A percentile compares a stretch with the other conserved stretches of the same genome.
phyloP scores from a whole-genome alignment of 2,888 invertebrate species.

The Agrotis puta region DNA sequence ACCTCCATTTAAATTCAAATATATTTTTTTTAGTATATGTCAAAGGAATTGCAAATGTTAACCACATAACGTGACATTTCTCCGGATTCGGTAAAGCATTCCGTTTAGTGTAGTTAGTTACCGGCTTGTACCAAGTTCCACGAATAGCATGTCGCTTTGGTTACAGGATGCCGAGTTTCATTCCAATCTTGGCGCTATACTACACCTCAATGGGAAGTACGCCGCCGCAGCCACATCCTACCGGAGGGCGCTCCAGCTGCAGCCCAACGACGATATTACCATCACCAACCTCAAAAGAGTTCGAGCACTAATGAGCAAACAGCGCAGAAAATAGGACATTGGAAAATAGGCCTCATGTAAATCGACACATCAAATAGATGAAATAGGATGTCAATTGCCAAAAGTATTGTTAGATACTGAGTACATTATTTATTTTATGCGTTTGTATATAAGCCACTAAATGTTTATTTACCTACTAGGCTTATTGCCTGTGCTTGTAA shows the following conservation, averaged over 20 bases:
- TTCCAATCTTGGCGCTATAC: constrained; percentile 98
- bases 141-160: constrained; percentile 57
- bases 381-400: constrained; percentile 87
- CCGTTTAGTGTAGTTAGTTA: constrained; percentile 32
- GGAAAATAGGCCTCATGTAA: constrained; percentile 54
- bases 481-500: constrained; percentile 60
- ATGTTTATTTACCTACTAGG: constrained; percentile 48
- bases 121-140: constrained; percentile 30
- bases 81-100: constrained; percentile 23
- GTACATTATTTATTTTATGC: constrained; percentile 67
- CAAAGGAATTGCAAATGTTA: constrained; percentile 25
- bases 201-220: constrained; percentile 98
- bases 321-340: constrained; percentile 78
- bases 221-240: constrained; percentile 97
- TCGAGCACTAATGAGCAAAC: constrained; percentile 81
- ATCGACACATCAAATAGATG: constrained; percentile 65
- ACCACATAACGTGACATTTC: constrained; percentile 8
- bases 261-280: constrained; percentile 97
- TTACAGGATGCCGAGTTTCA: constrained; percentile 96
- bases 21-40: constrained; percentile 6
- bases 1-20: neutral
- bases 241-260: constrained; percentile 95
- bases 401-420: constrained; percentile 75
- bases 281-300: constrained; percentile 95
- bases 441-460: constrained; percentile 64